These are phyloP conservation scores for Folsomia manolachei DNA, from an alignment of 2,888 invertebrate species.

Conservation along the genomic window DNA sequence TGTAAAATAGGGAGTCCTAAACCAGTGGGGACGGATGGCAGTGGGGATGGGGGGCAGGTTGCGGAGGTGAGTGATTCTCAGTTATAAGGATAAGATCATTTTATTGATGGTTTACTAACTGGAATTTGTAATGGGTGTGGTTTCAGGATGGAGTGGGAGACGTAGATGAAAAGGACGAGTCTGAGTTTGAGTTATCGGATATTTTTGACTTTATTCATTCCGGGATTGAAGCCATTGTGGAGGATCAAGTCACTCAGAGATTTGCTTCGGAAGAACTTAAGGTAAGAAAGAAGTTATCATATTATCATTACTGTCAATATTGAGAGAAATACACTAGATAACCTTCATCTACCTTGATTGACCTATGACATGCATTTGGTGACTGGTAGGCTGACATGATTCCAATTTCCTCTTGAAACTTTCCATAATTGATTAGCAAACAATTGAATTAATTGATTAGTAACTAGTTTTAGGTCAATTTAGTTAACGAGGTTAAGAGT, in stretches of 20 bases:
- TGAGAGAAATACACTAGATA: too few species aligned
- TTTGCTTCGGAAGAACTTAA: constrained; percentile 93
- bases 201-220: constrained; percentile 85
- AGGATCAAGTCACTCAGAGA: constrained; percentile 96
- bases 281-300: too few species aligned
- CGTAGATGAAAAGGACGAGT: constrained; percentile 53
- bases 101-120: too few species aligned
- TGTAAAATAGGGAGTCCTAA: neutral
- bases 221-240: constrained; percentile 94
- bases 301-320: too few species aligned
- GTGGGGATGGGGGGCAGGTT: neutral
- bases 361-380: too few species aligned
- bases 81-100: neutral
- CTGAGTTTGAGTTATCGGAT: constrained; percentile 56
- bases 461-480: too few species aligned
- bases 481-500: too few species aligned
- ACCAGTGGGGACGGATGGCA: neutral
- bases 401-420: too few species aligned
- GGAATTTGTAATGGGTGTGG: neutral
- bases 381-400: too few species aligned
- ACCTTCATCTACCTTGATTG: too few species aligned
- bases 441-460: too few species aligned
- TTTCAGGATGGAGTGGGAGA: constrained; percentile 59
- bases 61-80: neutral
- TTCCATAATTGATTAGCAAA: too few species aligned